Evolutionary conservation across 2,888 invertebrate genomes (phyloP).

Genomic region (Meteorus colon): DNA sequence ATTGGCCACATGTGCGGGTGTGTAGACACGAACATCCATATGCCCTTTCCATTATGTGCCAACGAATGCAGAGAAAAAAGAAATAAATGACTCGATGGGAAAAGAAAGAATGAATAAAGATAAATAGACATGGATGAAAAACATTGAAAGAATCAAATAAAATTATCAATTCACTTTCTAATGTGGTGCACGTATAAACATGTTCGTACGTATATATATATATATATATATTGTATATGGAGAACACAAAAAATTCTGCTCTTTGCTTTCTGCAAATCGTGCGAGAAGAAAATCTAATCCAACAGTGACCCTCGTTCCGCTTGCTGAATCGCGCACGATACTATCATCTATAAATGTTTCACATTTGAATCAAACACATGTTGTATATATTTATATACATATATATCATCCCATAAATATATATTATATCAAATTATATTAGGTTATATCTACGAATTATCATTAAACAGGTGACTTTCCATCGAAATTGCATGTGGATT

Average conservation of each 20-base stretch:
- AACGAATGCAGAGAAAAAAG: not conserved
- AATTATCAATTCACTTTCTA: constrained; percentile 13
- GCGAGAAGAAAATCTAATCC: constrained; percentile 35
- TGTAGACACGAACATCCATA: not conserved
- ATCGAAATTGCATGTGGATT: constrained; percentile 33
- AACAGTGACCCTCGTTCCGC: constrained; percentile 30
- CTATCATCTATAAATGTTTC: constrained; percentile 4
- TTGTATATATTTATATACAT: constrained; percentile 13
- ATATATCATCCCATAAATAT: not conserved
- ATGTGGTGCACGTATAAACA: not conserved
- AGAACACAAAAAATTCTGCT: not conserved
- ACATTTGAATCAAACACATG: constrained; percentile 11
- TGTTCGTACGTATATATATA: constrained; percentile 7
- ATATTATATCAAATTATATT: not conserved
- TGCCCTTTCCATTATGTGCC: not conserved
- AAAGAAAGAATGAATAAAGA: not conserved
- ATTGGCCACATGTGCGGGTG: not conserved
- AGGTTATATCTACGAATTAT: constrained; percentile 28
- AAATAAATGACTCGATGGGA: not conserved
- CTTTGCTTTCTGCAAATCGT: constrained; percentile 24
- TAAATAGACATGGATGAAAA: not conserved
- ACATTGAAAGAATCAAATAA: not conserved
- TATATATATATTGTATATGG: not conserved
- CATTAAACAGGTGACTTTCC: constrained; percentile 39
- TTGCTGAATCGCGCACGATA: constrained; percentile 28